A percentile compares a stretch with the other conserved stretches of the same genome.
These are phyloP conservation scores for Drosophila seclusa DNA, from an alignment of 2,888 invertebrate species.

Conservation along the genomic window DNA sequence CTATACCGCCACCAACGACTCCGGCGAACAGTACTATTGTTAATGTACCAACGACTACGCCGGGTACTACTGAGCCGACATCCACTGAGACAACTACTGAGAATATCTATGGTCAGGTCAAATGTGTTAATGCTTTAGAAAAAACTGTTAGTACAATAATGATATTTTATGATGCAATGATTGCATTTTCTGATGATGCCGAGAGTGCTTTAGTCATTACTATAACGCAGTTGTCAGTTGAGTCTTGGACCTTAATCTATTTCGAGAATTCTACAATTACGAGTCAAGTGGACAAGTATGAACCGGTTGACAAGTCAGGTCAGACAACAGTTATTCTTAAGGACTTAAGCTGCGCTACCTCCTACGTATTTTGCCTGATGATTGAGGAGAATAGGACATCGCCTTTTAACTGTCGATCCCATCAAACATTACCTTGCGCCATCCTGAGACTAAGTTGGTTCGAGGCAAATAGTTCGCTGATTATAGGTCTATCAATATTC, in stretches of 20 bases:
- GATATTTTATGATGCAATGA: constrained; percentile 17
- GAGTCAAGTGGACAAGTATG: background rate
- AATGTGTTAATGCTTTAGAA: constrained; percentile 12
- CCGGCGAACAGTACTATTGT: background rate
- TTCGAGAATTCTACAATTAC: constrained; percentile 9
- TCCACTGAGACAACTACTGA: background rate
- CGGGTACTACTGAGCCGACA: background rate
- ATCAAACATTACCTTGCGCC: constrained; percentile 48
- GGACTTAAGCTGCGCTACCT: constrained; percentile 31
- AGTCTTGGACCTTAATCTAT: constrained; percentile 37
- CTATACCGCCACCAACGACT: accelerated
- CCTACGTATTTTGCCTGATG: constrained; percentile 72
- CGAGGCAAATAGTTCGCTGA: constrained; percentile 26
- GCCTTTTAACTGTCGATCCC: constrained; percentile 73
- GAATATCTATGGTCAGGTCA: background rate
- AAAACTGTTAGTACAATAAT: background rate
- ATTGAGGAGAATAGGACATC: constrained; percentile 37
- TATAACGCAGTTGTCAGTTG: constrained; percentile 9
- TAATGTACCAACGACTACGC: background rate
- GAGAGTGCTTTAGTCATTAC: constrained; percentile 22
- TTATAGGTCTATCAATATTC: constrained; percentile 48
- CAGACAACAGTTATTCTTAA: constrained; percentile 11
- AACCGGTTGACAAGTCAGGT: background rate
- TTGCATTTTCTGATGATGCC: constrained; percentile 25
- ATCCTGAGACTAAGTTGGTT: constrained; percentile 58